A percentile compares a stretch with the other conserved stretches of the same genome.
phyloP scores from a whole-genome alignment of 2,797 vertebrate species.

The Furcifer pardalis region DNA sequence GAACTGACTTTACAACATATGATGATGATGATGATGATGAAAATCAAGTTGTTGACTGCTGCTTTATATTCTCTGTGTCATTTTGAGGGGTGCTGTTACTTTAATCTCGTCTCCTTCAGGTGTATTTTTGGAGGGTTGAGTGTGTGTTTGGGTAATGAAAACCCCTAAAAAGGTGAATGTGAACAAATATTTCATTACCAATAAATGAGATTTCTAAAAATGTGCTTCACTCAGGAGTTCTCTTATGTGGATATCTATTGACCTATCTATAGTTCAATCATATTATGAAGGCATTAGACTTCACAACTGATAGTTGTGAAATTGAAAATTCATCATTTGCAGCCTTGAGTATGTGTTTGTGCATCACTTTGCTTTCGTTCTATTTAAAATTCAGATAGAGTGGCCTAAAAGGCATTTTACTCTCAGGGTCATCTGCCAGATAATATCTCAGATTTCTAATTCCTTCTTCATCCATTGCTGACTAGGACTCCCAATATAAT shows the following conservation, averaged over 20 bases:
- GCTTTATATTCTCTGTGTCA: background rate
- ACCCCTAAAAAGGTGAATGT: slow-evolving; percentile 46
- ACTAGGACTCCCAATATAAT: too few species aligned
- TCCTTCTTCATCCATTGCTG: slow-evolving; percentile 31
- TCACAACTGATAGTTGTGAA: slow-evolving; percentile 22
- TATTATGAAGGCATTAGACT: slow-evolving; percentile 12
- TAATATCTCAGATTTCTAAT: slow-evolving; percentile 39
- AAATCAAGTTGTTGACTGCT: background rate
- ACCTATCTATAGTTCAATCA: slow-evolving; percentile 14
- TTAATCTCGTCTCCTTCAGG: background rate
- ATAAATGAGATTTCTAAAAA: background rate
- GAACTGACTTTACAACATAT: too few species aligned
- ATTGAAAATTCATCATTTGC: slow-evolving; percentile 29
- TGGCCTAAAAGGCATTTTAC: slow-evolving; percentile 43
- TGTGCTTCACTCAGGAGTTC: background rate
- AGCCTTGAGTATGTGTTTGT: slow-evolving; percentile 25
- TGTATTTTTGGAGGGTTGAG: slow-evolving; percentile 5
- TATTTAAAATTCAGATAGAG: slow-evolving; percentile 50
- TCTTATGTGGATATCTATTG: slow-evolving; percentile 34
- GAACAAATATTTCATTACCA: slow-evolving; percentile 48
- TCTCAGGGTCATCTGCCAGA: slow-evolving; percentile 49
- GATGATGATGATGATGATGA: too few species aligned
- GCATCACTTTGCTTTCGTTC: slow-evolving; percentile 32
- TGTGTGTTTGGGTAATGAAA: background rate
- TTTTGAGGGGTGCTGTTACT: slow-evolving; percentile 16